Conservation (phyloP, 2,113 vertebrate genomes). For the Rhea americana region DNA sequence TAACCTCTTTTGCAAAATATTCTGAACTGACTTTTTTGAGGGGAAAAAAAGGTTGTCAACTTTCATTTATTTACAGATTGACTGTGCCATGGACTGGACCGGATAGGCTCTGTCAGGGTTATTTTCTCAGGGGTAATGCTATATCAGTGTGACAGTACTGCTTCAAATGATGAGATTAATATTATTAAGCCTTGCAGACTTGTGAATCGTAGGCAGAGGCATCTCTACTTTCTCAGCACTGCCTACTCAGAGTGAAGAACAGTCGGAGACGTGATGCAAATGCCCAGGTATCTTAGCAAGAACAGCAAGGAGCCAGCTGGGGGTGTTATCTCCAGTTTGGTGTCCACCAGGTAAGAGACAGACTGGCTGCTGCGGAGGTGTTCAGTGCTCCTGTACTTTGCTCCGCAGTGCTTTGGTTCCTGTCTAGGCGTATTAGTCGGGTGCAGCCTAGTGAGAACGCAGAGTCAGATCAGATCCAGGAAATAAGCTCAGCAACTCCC, state of each 20-base stretch:
- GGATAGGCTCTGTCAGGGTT: neutral
- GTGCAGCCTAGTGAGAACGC: neutral
- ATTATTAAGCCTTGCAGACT: neutral
- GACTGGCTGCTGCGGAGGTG: neutral
- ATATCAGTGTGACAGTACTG: neutral
- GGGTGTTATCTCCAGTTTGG: neutral
- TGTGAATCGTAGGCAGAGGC: rapidly evolving
- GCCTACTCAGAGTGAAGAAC: neutral
- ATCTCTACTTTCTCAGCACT: neutral
- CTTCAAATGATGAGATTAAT: neutral
- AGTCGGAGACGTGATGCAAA: neutral
- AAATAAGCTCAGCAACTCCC: too few species aligned
- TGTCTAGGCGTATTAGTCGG: neutral
- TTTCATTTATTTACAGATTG: slow-evolving; percentile 11
- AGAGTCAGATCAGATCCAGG: too few species aligned
- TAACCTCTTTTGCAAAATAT: neutral
- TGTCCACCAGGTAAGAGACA: neutral
- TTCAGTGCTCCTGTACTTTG: neutral
- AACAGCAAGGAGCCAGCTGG: neutral
- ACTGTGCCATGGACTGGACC: neutral
- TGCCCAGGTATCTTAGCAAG: too few species aligned
- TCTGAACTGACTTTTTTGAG: neutral
- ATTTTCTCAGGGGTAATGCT: neutral
- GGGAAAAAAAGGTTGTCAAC: neutral
- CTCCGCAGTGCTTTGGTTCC: neutral